Evolutionary conservation across 1,140 invertebrate species (phyloP), one percentile per base, ranked within the genome.

Genomic region (Bombus superbus): DNA sequence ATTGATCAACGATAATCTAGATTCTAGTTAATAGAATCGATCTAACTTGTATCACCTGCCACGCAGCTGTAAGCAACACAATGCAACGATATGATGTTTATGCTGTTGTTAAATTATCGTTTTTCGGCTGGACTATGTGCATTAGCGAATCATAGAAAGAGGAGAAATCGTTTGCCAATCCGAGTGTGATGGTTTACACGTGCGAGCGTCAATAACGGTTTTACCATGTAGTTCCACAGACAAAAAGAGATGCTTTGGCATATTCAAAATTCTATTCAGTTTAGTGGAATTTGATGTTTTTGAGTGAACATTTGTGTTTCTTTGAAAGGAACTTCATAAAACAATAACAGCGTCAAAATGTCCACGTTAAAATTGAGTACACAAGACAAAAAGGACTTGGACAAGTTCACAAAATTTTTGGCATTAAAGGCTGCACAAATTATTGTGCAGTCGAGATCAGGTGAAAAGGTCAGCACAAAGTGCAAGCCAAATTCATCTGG

Each of bases 331-430:
- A 81, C 44, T 38, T 22, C 13, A 13, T 40, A 18, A 73, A 64
- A 32, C 18, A 10, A 15, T 77, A 64, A 18, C 28, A 59, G 5
- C 32, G 47, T 18, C 86, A 87, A 88, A 78, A 95, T 95, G 94
- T 96, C 96, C 75, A 89, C 95, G 40, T 91, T 95, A 89, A 96
- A 96, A 90, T 91, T 97, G 74, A 97, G 95, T 87, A 95, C 94
- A 82, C 96, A 97, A 89, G 97, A 98, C 92, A 96, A 96, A 96
- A 97, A 97, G 90, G 97, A 97, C 89, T 95, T 98, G 93, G 97
- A 98, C 77, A 98, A 98, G 94, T 98, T 98, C 94, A 97, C 97
- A 1, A 98, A 98, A 94, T 98, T 98, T 93, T 96, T 99, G 81
- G 97, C 97, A 0, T 95, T 98, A n/a, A 99, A 98, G 95, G 96